Evolutionary conservation across 2,888 invertebrate genomes (phyloP).

Genomic region (Drosophila colorata): DNA sequence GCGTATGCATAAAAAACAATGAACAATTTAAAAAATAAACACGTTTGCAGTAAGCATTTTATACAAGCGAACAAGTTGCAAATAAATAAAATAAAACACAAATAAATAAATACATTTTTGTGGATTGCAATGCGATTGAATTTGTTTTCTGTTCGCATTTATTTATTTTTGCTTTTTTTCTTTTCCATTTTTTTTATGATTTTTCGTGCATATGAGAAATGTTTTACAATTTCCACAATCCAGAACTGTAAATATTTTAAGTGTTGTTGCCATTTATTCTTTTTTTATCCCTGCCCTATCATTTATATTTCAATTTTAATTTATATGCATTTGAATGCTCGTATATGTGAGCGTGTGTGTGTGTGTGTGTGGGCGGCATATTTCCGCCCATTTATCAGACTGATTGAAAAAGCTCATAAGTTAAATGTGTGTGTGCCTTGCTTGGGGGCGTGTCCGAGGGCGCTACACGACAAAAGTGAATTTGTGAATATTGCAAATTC

Average conservation of each 20-base stretch:
- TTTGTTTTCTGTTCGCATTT: conserved; percentile 21
- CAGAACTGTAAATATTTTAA: conserved; percentile 73
- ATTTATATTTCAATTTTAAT: conserved; percentile 78
- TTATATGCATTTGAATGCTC: conserved; percentile 65
- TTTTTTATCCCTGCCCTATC: conserved; percentile 32
- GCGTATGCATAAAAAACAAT: conserved; percentile 58
- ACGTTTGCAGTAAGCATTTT: conserved; percentile 60
- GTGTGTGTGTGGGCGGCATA: neutral
- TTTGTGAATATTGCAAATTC: conserved; percentile 20
- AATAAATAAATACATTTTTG: conserved; percentile 61
- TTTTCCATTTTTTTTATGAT: conserved; percentile 15
- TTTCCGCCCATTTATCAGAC: neutral
- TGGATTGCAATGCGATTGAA: conserved; percentile 65
- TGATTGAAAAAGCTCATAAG: conserved; percentile 54
- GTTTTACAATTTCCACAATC: conserved; percentile 73
- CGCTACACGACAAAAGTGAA: conserved; percentile 16
- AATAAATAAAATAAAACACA: conserved; percentile 48
- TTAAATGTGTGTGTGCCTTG: conserved; percentile 33
- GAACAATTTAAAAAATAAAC: conserved; percentile 77
- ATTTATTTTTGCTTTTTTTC: conserved; percentile 25
- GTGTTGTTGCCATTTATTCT: conserved; percentile 46
- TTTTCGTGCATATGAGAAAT: conserved; percentile 55
- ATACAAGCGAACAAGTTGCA: conserved; percentile 42
- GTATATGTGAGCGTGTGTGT: conserved; percentile 8
- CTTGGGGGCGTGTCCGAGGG: conserved; percentile 8